Base-by-base conservation (phyloP, 1,140 invertebrate species). In the Halictus rubicundus region DNA sequence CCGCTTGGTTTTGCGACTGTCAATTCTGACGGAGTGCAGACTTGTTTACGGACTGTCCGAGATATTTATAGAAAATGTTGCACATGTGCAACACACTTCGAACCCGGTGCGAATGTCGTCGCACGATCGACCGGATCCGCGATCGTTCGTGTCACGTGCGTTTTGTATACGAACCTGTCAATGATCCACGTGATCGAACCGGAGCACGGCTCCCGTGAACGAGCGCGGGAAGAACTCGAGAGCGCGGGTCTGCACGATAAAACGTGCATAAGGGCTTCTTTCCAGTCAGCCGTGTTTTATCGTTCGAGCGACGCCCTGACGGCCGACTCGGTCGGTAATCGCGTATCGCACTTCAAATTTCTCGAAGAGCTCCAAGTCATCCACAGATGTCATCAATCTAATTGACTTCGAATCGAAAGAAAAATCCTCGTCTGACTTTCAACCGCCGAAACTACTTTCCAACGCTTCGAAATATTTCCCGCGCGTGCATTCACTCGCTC, bases 301-400 rank as follows among this genome's bases (percentile, higher is more conserved):
- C 84, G 80, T 69, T 79, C 68, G 84, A 85, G 83, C 78, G 66
- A 75, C 65, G 60, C 37, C 68, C 64, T 69, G 63, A 4, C 60
- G 52, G 7, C 12, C 37, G 46, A 59, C 64, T 69, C 80, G 54
- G 84, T 83, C 84, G 85, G 81, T 86, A 85, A 86, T 73, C 54
- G 25, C 46, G 68, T 61, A 42, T 52, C 16, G 23, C 52, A 68
- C 78, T 68, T 85, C 52, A 85, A 86, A 83, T 82, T 71, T 68
- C 39, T 86, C 77, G 81, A 86, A 86, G 84, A 86, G 85, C 81
- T 86, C 69, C 61, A 80, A 86, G 80, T 86, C 81, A 86, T 86
- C 49, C 85, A 86, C 81, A 86, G 85, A 86, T 86, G 85, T 86
- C 85, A 86, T 86, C 73, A 86, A 86, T 57, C 57, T 86, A 86